Conservation (phyloP, 2,797 vertebrate genomes). For the Poeciliopsis turneri region DNA sequence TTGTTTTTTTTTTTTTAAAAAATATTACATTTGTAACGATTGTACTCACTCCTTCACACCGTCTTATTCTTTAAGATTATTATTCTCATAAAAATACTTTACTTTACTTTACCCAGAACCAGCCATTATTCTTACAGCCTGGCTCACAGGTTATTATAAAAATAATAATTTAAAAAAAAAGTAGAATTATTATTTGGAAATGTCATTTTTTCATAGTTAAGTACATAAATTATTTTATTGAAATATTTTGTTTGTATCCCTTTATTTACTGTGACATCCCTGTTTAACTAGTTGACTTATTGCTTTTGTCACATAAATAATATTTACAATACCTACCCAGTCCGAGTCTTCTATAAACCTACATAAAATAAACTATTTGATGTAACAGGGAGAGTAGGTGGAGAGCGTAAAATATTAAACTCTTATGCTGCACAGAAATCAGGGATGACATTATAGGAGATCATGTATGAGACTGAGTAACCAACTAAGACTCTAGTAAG, state of each 20-base stretch:
- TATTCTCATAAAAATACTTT: background rate
- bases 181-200: background rate
- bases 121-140: background rate
- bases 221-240: background rate
- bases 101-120: background rate
- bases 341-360: background rate
- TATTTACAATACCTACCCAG: background rate
- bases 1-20: no score
- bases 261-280: background rate
- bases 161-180: background rate
- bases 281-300: background rate
- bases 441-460: background rate
- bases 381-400: background rate
- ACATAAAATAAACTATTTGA: background rate
- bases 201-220: background rate
- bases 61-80: background rate
- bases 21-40: background rate
- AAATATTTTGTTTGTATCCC: background rate
- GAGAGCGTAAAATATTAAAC: background rate
- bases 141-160: background rate
- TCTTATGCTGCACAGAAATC: background rate
- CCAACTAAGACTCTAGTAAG: background rate
- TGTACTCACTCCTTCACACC: background rate
- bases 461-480: background rate
- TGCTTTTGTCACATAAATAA: background rate